Percentiles rank a stretch among this genome's conserved stretches.
Conservation (phyloP, 2,113 vertebrate species). For the Elgaria multicarinata region DNA sequence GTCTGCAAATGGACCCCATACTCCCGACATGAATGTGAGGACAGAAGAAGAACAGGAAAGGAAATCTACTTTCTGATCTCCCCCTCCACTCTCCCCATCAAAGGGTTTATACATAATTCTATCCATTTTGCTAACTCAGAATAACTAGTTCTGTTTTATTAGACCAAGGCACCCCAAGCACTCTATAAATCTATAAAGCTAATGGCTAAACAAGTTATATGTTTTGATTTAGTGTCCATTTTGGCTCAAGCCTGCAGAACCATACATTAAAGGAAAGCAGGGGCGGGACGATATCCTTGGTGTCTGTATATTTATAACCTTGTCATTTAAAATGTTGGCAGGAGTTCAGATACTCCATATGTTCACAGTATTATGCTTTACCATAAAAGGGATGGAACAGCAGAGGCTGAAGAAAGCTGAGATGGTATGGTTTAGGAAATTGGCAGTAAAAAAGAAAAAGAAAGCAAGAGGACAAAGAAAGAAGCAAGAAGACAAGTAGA, state of each 20-base stretch:
- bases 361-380: conserved; percentile 79
- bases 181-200: conserved; percentile 59
- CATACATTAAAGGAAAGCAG: conserved; percentile 67
- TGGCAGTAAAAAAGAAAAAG: conserved; percentile 71
- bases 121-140: conserved; percentile 24
- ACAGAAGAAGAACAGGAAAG: not conserved
- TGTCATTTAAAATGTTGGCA: conserved; percentile 83
- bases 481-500: conserved; percentile 66
- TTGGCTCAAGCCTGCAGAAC: conserved; percentile 69
- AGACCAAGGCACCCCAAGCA: conserved; percentile 19
- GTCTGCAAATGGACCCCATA: not conserved
- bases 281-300: conserved; percentile 40
- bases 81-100: not conserved
- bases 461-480: no score
- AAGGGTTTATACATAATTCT: conserved; percentile 22
- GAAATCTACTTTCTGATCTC: not conserved
- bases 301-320: conserved; percentile 80
- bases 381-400: conserved; percentile 80
- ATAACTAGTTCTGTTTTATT: conserved; percentile 27
- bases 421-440: conserved; percentile 76
- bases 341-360: conserved; percentile 81
- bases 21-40: not conserved
- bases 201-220: conserved; percentile 62
- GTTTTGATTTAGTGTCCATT: conserved; percentile 72
- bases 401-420: conserved; percentile 75